Evolutionary conservation across 2,797 vertebrate genomes (phyloP).

Genomic region (Periparus ater): DNA sequence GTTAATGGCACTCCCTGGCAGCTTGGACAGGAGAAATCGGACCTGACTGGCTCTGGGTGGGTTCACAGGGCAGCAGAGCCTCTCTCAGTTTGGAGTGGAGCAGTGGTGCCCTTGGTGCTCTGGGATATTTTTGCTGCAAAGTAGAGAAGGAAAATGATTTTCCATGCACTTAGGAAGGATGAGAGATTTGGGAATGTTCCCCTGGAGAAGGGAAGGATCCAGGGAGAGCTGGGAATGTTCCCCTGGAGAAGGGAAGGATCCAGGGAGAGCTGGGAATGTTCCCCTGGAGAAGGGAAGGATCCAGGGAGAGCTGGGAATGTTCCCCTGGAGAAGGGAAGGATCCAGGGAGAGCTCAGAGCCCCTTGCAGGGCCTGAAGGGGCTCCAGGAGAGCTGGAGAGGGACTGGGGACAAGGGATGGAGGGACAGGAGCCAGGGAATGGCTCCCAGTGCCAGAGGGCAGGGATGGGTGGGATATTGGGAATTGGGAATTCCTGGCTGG

Average conservation of each 20-base stretch:
- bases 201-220: neutral
- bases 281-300: neutral
- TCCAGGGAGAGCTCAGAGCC: neutral
- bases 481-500: fast-evolving
- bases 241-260: neutral
- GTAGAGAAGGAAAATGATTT: neutral
- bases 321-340: neutral
- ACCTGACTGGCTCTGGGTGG: neutral
- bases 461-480: fast-evolving
- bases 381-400: neutral
- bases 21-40: neutral
- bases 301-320: neutral
- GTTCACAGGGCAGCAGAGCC: neutral
- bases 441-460: neutral
- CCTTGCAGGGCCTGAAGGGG: fast-evolving
- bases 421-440: neutral
- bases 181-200: neutral
- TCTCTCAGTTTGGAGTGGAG: neutral
- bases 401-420: neutral
- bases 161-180: neutral
- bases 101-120: neutral
- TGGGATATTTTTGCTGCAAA: neutral
- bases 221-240: too few species aligned
- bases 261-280: neutral
- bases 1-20: neutral